Percentiles rank a stretch among this genome's conserved stretches.
Evolutionary conservation across 1,140 invertebrate species (phyloP).

Genomic region (Macrocentrus cingulum): DNA sequence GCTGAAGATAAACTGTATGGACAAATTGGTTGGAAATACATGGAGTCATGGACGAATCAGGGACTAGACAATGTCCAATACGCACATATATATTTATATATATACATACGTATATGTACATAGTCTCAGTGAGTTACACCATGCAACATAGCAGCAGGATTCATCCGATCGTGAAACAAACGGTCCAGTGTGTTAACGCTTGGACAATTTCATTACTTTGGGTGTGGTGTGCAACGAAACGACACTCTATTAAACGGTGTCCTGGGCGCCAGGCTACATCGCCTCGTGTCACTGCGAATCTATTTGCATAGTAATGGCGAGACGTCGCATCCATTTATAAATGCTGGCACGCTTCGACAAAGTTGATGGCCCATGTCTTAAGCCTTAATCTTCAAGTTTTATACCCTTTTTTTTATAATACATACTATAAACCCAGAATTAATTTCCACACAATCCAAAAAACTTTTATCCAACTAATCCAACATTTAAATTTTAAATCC

Average conservation of each 20-base stretch:
- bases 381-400: not conserved
- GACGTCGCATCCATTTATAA: constrained; percentile 40
- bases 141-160: constrained; percentile 23
- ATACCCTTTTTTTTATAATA: too few relatives aligned
- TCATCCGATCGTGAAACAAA: constrained; percentile 43
- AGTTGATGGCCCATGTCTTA: too few relatives aligned
- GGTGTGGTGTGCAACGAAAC: constrained; percentile 44
- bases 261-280: constrained; percentile 50
- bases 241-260: constrained; percentile 55
- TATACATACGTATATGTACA: not conserved
- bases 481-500: too few relatives aligned
- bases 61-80: not conserved
- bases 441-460: too few relatives aligned
- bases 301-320: constrained; percentile 57
- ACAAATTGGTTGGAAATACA: constrained; percentile 9
- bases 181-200: constrained; percentile 43
- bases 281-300: constrained; percentile 51
- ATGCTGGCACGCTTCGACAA: constrained; percentile 31
- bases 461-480: too few relatives aligned
- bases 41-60: constrained; percentile 8
- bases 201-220: constrained; percentile 55
- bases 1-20: not conserved
- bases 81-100: not conserved
- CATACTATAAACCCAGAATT: too few relatives aligned
- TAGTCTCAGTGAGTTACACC: not conserved